Conservation (phyloP, 2,888 invertebrate species). For the Homarus gammarus region DNA sequence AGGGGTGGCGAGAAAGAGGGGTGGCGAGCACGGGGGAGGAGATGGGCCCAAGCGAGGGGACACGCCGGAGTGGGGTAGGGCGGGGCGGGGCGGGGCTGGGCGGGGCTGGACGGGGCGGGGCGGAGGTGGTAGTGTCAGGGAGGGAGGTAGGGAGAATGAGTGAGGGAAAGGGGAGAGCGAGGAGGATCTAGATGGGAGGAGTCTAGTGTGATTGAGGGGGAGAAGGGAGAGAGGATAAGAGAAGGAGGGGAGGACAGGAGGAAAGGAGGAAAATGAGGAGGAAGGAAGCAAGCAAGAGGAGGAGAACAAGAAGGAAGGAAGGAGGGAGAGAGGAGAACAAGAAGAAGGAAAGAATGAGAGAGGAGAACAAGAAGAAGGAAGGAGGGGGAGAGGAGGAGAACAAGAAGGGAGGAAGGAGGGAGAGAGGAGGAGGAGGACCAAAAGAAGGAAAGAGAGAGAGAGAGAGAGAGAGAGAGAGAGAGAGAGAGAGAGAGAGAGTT, state of each 20-base stretch:
- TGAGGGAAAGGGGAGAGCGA: not conserved
- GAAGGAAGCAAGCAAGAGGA: too few species aligned
- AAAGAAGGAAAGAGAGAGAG: too few species aligned
- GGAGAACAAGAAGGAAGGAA: too few species aligned
- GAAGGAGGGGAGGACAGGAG: not conserved
- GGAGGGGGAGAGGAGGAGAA: not conserved
- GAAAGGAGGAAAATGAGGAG: too few species aligned
- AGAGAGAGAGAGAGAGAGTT: not conserved
- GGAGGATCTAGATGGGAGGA: too few species aligned
- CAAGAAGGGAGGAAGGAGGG: too few species aligned
- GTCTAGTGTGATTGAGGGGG: too few species aligned
- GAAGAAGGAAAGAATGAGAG: too few species aligned
- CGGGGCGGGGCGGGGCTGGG: not conserved
- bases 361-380: too few species aligned
- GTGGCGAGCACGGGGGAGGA: conserved; percentile 1
- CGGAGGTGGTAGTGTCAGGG: not conserved
- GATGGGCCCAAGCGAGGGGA: not conserved
- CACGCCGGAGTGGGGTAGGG: not conserved
- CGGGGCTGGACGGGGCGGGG: not conserved
- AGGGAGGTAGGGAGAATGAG: not conserved
- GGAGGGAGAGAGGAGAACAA: too few species aligned
- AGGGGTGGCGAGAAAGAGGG: conserved; percentile 24
- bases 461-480: not conserved
- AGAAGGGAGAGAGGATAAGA: not conserved
- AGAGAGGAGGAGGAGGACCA: not conserved